A percentile compares a stretch with the other conserved stretches of the same genome.
Conservation (phyloP, 2,888 invertebrate species). For the Amblyjoppa proteus region DNA sequence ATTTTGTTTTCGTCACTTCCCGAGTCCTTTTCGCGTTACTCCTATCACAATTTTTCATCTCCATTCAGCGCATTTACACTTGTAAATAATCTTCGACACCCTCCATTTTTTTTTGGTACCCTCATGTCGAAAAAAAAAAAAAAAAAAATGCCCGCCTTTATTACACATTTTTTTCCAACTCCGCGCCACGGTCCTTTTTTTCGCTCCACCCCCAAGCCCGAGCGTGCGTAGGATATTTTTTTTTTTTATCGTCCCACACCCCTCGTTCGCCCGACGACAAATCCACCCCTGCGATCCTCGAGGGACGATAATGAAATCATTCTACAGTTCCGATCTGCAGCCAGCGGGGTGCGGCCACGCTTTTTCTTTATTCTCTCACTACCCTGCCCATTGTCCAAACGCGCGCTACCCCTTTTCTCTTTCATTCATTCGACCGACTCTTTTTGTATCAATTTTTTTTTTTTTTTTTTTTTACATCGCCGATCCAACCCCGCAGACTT, state of each 20-base stretch:
- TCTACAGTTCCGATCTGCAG: conserved; percentile 71
- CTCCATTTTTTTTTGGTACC: conserved; percentile 24
- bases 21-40: neutral
- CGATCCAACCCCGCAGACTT: conserved; percentile 34
- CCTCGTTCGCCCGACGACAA: conserved; percentile 43
- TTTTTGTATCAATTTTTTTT: conserved; percentile 37
- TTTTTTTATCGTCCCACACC: conserved; percentile 45
- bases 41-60: neutral
- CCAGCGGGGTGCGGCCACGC: conserved; percentile 76
- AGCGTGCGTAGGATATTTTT: conserved; percentile 52
- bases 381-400: conserved; percentile 68
- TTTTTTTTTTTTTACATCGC: neutral
- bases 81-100: neutral
- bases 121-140: neutral
- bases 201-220: conserved; percentile 62
- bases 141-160: too few relatives aligned
- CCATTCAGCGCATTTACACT: neutral
- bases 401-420: conserved; percentile 54
- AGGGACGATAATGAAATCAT: conserved; percentile 82
- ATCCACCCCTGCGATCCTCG: conserved; percentile 59
- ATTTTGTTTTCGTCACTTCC: neutral
- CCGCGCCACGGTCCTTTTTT: conserved; percentile 56
- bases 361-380: conserved; percentile 65
- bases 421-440: conserved; percentile 21
- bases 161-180: neutral